Evolutionary conservation across 64 coral and sea anemone genomes (phyloP).

Genomic region (Stichodactyla helianthus): DNA sequence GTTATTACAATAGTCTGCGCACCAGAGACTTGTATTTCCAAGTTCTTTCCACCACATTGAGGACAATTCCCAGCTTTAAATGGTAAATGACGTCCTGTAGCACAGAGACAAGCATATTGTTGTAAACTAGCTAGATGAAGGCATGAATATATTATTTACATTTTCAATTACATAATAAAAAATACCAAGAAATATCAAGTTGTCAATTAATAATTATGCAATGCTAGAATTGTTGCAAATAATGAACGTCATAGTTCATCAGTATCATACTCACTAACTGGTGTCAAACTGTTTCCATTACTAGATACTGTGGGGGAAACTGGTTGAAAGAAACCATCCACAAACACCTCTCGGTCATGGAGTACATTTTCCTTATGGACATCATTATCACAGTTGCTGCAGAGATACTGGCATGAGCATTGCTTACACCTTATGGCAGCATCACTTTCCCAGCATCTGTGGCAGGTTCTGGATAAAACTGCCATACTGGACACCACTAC

Average conservation of each 20-base stretch:
- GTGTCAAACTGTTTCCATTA: conserved; percentile 16
- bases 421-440: conserved; percentile 14
- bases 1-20: conserved; percentile 21
- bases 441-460: neutral
- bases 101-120: neutral
- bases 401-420: conserved; percentile 9
- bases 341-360: conserved; percentile 43
- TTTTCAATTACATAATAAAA: too few relatives aligned
- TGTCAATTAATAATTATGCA: too few relatives aligned
- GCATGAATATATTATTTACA: too few relatives aligned
- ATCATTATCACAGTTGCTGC: conserved; percentile 25
- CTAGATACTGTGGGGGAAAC: conserved; percentile 19
- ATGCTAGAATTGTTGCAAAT: conserved; percentile 13
- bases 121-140: too few relatives aligned
- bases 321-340: conserved; percentile 20
- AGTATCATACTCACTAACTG: conserved; percentile 7
- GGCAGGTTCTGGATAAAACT: neutral
- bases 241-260: conserved; percentile 10
- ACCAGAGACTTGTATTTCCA: conserved; percentile 5
- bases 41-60: neutral
- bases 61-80: conserved; percentile 1
- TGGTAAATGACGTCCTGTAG: neutral
- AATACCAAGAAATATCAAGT: too few relatives aligned
- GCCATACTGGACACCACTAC: neutral
- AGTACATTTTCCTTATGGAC: conserved; percentile 20